Percentiles rank a stretch among this genome's conserved stretches.
Conservation (phyloP, 2,113 vertebrate species). For the Rousettus leschenaultii region DNA sequence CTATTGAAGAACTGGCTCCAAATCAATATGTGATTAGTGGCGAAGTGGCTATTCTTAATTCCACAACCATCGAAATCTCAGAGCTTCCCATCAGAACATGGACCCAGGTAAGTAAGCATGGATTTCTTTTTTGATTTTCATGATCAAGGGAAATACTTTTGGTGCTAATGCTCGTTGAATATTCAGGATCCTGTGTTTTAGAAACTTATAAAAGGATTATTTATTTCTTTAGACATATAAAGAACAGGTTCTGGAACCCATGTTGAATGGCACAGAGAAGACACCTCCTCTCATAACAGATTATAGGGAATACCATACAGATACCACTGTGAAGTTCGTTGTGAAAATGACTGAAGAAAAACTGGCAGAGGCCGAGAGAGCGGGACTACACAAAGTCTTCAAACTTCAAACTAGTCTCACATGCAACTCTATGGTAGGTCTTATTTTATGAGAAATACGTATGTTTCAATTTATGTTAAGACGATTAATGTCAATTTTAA, state of each 20-base stretch:
- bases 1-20: slow-evolving; percentile 89
- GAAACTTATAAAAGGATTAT: slow-evolving; percentile 24
- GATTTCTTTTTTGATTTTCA: not conserved
- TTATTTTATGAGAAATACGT: not conserved
- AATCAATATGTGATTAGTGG: slow-evolving; percentile 94
- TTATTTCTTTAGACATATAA: slow-evolving; percentile 89
- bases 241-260: slow-evolving; percentile 95
- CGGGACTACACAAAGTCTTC: slow-evolving; percentile 96
- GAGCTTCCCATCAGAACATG: slow-evolving; percentile 95
- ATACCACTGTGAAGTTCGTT: slow-evolving; percentile 94
- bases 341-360: slow-evolving; percentile 94
- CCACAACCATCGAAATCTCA: slow-evolving; percentile 97
- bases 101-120: slow-evolving; percentile 89
- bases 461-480: not conserved
- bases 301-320: slow-evolving; percentile 98
- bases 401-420: slow-evolving; percentile 94
- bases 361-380: slow-evolving; percentile 88
- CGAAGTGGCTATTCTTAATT: slow-evolving; percentile 93
- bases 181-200: not conserved
- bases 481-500: not conserved
- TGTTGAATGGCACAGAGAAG: slow-evolving; percentile 97
- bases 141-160: not conserved
- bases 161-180: slow-evolving; percentile 41
- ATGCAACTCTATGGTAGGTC: slow-evolving; percentile 95
- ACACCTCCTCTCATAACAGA: slow-evolving; percentile 93